Base-by-base conservation (phyloP, 2,113 vertebrate genomes). In the Leptobrachium leishanense region DNA sequence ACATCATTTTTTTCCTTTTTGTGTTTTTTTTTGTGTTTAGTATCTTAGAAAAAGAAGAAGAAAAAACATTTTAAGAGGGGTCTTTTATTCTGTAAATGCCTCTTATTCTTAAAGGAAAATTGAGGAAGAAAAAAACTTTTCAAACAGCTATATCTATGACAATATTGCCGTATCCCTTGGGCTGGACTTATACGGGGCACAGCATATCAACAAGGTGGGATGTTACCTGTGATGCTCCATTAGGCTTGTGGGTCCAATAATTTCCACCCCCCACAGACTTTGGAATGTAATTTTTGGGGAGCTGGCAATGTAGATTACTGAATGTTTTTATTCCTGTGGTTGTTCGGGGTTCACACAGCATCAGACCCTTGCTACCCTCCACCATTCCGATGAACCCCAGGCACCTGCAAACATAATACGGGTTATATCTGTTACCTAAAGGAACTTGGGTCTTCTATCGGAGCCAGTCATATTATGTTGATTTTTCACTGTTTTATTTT, bases 81-180 rank as follows among this genome's bases (percentile, higher is more conserved):
- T 87, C 50, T 81, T 80, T 79, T 77, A 68, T 81, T 86, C 81
- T 88, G 86, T 84, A 86, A 85, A 68, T 85, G 76, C 85, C 82
- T 87, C 86, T 85, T 89, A 84, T 86, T 85, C 83, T 81, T 68
- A 66, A 82, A 76, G 84, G 74, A 73, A 67, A 50, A 70, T 70
- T 39, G 70, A 79, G 7, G 40, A 55, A 55, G n/a, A 54, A 55
- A 70, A 77, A 57, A 41, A 31, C 63, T 75, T 42, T 75, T 5
- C 8, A 65, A 64, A 75, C 64, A 65, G 40, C 63, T 74, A 66
- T 66, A 55, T 75, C 66, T 75, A 39, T 75, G 64, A 57, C 44
- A 67, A 75, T 42, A 75, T 67, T 67, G 64, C 63, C 54, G 63
- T 75, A 41, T 54, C 62, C 62, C 62, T 64, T 62, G 39, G 43